Conservation (phyloP, 23 tunicate genomes). For the Trididemnum miniatum region DNA sequence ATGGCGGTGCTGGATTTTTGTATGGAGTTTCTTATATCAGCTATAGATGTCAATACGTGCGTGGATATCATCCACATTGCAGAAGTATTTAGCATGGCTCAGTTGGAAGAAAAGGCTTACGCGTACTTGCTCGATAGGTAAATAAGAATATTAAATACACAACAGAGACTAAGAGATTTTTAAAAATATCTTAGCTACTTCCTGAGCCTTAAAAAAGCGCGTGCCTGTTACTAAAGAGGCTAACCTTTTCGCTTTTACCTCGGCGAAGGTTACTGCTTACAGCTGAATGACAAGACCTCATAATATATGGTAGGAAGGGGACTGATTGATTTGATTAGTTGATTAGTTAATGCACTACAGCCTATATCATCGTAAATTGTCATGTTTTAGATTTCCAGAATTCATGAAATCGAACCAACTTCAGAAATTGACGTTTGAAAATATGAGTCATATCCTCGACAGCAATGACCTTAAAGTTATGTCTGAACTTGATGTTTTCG, state of each 20-base stretch:
- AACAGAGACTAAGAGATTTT: no score
- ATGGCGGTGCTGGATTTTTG: constrained; percentile 92
- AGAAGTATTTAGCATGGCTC: constrained; percentile 92
- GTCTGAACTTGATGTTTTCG: constrained; percentile 99
- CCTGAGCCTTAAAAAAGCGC: no score
- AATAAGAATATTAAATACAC: neutral
- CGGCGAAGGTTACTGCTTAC: no score
- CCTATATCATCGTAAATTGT: no score
- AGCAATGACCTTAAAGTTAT: constrained; percentile 96
- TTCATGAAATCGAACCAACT: constrained; percentile 96
- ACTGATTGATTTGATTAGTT: no score
- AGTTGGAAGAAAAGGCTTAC: constrained; percentile 93
- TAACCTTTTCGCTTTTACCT: no score
- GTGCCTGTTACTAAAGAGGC: no score
- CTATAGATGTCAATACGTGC: constrained; percentile 97
- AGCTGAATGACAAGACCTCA: no score
- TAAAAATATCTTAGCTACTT: no score
- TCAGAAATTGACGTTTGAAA: constrained; percentile 94
- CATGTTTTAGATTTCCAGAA: constrained; percentile 92
- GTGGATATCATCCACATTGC: constrained; percentile 99
- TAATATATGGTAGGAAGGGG: no score
- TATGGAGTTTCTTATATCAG: constrained; percentile 97
- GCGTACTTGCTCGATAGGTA: constrained; percentile 90
- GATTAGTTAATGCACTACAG: no score
- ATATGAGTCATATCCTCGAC: constrained; percentile 88